Evolutionary conservation across 1,140 invertebrate species (phyloP), one percentile per base, ranked within the genome.

Genomic region (Latrodectus geometricus): DNA sequence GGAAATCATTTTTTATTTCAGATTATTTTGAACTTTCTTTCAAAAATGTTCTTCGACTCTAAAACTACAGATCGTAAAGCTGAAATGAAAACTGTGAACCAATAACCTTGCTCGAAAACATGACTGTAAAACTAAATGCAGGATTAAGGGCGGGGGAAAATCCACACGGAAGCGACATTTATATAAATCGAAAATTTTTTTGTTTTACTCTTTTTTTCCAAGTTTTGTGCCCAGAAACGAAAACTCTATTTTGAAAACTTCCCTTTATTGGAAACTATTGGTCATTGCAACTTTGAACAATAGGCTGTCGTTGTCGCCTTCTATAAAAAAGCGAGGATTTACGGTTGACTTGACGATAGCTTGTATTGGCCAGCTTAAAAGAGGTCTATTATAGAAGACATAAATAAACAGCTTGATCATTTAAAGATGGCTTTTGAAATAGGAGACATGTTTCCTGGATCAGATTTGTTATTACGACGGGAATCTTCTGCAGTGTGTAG

Each of bases 101-200:
- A 86, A 86, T 86, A 86, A 70, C 9, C n/a, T 11, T 14, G 20
- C 48, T 35, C 52, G 23, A 86, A 77, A 86, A 86, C 74, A 77
- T 78, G 83, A 70, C 83, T 52, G 74, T 86, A 86, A 86, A 86
- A 86, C 15, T 77, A 86, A 86, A 86, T 72, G 83, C n/a, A 49
- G 83, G 83, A 86, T 86, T 86, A 86, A 21, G 65, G 73, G 12
- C 8, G 17, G n/a, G 17, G 17, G 54, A 17, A 12, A 68, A 75
- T 66, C 15, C 48, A 9, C 50, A 35, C 21, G n/a, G 21, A 61
- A 61, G 54, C 11, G 54, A 61, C 54, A 61, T 61, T 61, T 61
- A 61, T 61, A 61, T 61, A 61, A 61, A 61, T 61, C 54, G 54
- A 61, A 61, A 61, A 14, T 61, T 61, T 61, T 11, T 61, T 17